phyloP scores from a whole-genome alignment of 2,113 vertebrate species.

The Gymnogyps californianus region DNA sequence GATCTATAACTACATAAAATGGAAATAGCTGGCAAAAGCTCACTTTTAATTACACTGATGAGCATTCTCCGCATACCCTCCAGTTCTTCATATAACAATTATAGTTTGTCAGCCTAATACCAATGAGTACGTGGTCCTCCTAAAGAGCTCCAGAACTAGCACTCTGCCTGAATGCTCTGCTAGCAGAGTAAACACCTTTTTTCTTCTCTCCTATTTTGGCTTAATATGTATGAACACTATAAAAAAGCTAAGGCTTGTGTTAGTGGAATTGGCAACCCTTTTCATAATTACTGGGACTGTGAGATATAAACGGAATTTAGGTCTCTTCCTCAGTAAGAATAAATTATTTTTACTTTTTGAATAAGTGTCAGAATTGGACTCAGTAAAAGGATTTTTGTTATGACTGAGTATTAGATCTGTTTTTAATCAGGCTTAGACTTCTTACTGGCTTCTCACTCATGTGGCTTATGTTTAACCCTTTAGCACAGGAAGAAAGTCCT shows the following conservation, averaged over 20 bases:
- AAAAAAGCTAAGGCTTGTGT: neutral
- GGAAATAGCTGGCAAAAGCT: conserved; percentile 37
- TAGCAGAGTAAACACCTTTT: neutral
- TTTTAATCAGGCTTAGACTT: conserved; percentile 17
- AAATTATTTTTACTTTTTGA: conserved; percentile 29
- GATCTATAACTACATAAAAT: conserved; percentile 33
- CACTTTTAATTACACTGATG: conserved; percentile 51
- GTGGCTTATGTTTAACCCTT: neutral
- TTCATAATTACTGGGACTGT: neutral
- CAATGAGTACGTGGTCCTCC: neutral
- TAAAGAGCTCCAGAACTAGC: neutral
- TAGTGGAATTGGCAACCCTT: neutral
- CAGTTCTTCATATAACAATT: conserved; percentile 41
- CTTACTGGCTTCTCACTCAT: neutral
- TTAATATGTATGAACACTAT: neutral
- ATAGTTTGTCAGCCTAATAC: conserved; percentile 27
- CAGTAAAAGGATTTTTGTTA: neutral
- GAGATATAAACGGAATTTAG: neutral
- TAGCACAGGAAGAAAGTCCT: neutral
- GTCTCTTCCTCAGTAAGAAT: conserved; percentile 12
- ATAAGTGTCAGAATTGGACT: neutral
- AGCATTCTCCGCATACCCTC: conserved; percentile 10
- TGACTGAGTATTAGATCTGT: neutral
- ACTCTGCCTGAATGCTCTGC: neutral
- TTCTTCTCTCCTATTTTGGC: neutral